These are phyloP conservation scores for Plagiodera versicolora DNA, from an alignment of 2,888 invertebrate species.

Conservation along the genomic window DNA sequence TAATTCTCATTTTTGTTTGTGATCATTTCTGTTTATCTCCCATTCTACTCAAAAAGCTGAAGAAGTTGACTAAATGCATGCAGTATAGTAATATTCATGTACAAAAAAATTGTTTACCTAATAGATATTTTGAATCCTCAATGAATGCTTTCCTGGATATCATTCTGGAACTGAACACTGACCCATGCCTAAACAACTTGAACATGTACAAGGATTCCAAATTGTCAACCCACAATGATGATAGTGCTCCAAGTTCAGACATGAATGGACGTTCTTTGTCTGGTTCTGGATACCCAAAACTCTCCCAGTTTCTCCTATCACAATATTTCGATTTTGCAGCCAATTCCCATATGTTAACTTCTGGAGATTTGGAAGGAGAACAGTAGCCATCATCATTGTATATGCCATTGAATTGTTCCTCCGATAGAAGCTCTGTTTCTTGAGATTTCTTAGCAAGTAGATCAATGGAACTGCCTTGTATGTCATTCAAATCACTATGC, in stretches of 20 bases:
- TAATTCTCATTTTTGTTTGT: too few species aligned
- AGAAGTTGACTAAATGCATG: too few species aligned
- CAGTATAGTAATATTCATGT: too few species aligned
- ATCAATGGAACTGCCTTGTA: background rate
- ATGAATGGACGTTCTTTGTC: slow-evolving; percentile 50
- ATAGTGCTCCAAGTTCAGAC: slow-evolving; percentile 46
- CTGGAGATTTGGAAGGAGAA: slow-evolving; percentile 35
- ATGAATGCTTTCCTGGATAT: slow-evolving; percentile 42
- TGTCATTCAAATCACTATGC: background rate
- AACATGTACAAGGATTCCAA: slow-evolving; percentile 42
- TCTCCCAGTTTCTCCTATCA: slow-evolving; percentile 49
- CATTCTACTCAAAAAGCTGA: too few species aligned
- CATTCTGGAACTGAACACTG: slow-evolving; percentile 35
- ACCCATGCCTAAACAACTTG: slow-evolving; percentile 33
- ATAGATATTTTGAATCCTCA: slow-evolving; percentile 46
- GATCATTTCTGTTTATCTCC: too few species aligned
- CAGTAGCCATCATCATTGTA: slow-evolving; percentile 38
- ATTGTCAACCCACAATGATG: slow-evolving; percentile 45
- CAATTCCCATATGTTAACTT: slow-evolving; percentile 45
- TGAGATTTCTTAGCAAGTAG: background rate
- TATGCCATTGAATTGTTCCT: slow-evolving; percentile 17
- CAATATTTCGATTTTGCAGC: slow-evolving; percentile 37
- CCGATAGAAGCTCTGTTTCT: background rate
- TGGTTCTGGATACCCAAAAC: slow-evolving; percentile 45
- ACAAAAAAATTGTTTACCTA: slow-evolving; percentile 31